Evolutionary conservation across 2,113 vertebrate genomes (phyloP).

Genomic region (Thymallus thymallus): DNA sequence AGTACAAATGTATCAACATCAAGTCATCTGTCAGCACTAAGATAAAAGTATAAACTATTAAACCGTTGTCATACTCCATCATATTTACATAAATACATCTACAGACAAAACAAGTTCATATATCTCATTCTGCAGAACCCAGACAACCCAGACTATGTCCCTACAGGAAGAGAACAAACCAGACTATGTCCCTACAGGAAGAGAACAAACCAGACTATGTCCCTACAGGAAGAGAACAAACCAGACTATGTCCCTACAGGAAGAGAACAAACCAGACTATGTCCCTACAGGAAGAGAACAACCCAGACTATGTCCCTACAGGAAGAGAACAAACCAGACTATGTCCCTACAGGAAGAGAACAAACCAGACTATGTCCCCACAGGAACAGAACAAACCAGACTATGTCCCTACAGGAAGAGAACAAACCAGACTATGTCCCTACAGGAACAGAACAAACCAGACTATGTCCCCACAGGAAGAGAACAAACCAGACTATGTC

Average conservation of each 20-base stretch:
- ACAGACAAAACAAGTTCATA: constrained; percentile 5
- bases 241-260: no score
- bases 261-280: no score
- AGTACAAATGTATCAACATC: not conserved
- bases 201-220: no score
- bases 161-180: not conserved
- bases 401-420: no score
- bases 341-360: not conserved
- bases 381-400: no score
- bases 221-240: not conserved
- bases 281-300: not conserved
- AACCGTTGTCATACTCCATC: constrained; percentile 7
- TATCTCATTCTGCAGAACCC: not conserved
- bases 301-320: no score
- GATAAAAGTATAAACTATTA: not conserved
- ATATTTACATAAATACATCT: not conserved
- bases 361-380: not conserved
- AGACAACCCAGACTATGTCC: not conserved
- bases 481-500: no score
- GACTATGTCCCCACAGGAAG: no score
- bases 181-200: no score
- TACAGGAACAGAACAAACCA: no score
- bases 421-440: no score
- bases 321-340: not conserved
- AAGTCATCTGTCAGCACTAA: not conserved